Evolutionary conservation across 2,113 vertebrate genomes (phyloP).

Genomic region (Phalacrocorax pelagicus): DNA sequence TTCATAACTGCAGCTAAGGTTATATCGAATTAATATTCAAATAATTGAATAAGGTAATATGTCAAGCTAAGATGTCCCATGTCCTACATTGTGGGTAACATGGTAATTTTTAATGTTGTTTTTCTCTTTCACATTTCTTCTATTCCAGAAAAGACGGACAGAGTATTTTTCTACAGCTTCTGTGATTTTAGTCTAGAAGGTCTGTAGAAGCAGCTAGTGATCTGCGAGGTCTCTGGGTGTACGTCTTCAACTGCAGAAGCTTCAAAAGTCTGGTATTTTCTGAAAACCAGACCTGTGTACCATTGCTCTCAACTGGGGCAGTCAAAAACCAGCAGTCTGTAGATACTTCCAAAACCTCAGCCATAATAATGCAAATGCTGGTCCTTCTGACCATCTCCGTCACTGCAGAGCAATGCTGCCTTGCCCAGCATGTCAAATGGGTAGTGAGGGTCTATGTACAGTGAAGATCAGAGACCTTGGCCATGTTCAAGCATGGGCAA

Average conservation of each 20-base stretch:
- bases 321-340: fast-evolving
- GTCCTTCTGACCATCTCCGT: neutral
- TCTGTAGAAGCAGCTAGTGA: neutral
- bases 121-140: neutral
- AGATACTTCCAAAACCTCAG: neutral
- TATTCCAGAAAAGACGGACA: neutral
- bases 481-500: neutral
- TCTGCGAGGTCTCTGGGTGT: neutral
- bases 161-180: neutral
- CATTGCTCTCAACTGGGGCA: neutral
- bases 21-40: too few species aligned
- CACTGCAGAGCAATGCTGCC: neutral
- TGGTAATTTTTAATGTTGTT: neutral
- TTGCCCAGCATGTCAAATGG: neutral
- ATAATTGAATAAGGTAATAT: neutral
- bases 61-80: neutral
- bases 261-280: neutral
- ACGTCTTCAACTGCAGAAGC: neutral
- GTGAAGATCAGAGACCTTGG: neutral
- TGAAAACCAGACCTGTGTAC: neutral
- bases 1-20: neutral
- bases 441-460: neutral
- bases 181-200: neutral
- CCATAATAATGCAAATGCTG: neutral
- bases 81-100: neutral